A percentile compares a stretch with the other conserved stretches of the same genome.
Conservation (phyloP, 2,113 vertebrate species). For the Anguilla japonica region DNA sequence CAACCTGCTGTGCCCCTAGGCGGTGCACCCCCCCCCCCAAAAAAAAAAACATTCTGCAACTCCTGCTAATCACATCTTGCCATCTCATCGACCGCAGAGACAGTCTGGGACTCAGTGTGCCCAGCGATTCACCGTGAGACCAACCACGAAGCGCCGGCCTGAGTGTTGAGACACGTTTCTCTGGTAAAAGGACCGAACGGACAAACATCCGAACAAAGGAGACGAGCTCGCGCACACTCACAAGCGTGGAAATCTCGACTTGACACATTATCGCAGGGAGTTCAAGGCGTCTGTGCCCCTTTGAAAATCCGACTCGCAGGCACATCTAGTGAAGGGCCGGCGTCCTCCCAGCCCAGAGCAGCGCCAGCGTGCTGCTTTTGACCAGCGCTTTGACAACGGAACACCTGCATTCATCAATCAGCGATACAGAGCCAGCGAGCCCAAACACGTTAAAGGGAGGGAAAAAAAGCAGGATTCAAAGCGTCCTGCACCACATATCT, state of each 20-base stretch:
- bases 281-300: background rate
- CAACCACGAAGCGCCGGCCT: background rate
- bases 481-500: background rate
- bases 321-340: background rate
- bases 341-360: too few species aligned
- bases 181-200: background rate
- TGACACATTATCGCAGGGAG: background rate
- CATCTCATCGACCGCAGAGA: constrained; percentile 25
- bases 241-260: background rate
- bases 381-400: background rate
- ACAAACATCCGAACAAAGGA: background rate
- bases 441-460: background rate
- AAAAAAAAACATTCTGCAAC: constrained; percentile 32
- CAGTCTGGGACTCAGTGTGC: background rate
- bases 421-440: background rate
- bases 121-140: background rate
- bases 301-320: background rate
- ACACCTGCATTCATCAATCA: background rate
- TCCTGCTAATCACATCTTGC: constrained; percentile 27
- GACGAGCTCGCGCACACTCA: background rate
- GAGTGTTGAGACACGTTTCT: background rate
- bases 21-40: background rate
- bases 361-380: background rate
- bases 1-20: background rate
- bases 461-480: background rate